Conservation (phyloP, 2,113 vertebrate genomes). For the Burhinus oedicnemus region DNA sequence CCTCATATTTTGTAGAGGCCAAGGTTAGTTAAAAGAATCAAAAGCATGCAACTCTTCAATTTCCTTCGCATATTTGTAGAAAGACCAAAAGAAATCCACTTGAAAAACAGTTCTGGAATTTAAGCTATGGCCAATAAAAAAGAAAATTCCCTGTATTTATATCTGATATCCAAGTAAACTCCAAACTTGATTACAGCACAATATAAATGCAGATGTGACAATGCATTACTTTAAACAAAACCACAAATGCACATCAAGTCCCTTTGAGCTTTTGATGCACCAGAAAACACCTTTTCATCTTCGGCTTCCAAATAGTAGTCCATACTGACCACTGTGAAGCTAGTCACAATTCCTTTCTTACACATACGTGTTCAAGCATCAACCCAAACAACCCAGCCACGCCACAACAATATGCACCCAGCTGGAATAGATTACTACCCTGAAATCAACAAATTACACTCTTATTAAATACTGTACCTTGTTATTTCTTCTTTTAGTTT, state of each 20-base stretch:
- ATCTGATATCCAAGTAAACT: neutral
- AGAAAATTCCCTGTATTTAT: neutral
- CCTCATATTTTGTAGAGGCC: neutral
- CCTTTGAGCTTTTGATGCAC: neutral
- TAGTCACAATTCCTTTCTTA: neutral
- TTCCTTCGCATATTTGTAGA: neutral
- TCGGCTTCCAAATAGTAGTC: neutral
- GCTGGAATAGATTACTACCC: neutral
- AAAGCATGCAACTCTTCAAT: neutral
- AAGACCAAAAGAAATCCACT: neutral
- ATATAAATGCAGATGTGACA: neutral
- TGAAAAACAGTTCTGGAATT: constrained; percentile 4
- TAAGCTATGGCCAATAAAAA: neutral
- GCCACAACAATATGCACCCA: neutral
- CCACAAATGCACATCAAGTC: neutral
- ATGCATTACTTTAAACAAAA: neutral
- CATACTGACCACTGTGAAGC: neutral
- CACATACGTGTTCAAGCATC: neutral
- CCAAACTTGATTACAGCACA: neutral
- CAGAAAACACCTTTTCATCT: neutral
- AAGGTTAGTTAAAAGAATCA: neutral
- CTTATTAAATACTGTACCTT: constrained; percentile 74
- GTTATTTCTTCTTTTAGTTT: constrained; percentile 91
- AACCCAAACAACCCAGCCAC: neutral
- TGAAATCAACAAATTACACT: neutral